Evolutionary conservation across 2,888 invertebrate species (phyloP).

Genomic region (Chrysina gloriosa): DNA sequence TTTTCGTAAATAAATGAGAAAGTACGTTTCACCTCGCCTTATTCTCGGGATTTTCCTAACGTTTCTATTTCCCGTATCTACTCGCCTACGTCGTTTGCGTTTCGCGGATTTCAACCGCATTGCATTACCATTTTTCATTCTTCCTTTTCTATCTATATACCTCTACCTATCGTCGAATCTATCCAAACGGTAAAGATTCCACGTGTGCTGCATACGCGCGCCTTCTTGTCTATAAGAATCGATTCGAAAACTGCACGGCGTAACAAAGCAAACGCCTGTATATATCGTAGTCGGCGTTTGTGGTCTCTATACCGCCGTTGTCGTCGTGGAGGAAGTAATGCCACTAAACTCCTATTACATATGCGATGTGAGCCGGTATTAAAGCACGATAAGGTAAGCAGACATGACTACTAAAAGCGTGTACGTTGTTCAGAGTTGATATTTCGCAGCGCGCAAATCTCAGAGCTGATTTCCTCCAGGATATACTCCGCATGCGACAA

Average conservation of each 20-base stretch:
- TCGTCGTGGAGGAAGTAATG: constrained; percentile 1
- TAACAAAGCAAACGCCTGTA: background rate
- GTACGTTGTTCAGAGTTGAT: background rate
- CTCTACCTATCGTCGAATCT: background rate
- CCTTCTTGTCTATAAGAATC: background rate
- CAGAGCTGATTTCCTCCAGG: background rate
- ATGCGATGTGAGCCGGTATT: constrained; percentile 12
- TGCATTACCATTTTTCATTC: too few species aligned
- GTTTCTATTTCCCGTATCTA: too few species aligned
- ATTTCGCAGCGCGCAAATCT: background rate
- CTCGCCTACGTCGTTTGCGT: too few species aligned
- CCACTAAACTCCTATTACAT: constrained; percentile 10
- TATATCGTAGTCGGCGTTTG: constrained; percentile 6
- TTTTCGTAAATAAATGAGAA: too few species aligned
- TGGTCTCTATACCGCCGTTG: background rate
- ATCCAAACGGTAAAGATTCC: background rate
- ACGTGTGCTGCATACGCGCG: background rate
- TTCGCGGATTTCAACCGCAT: too few species aligned
- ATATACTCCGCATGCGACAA: too few species aligned
- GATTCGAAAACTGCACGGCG: background rate
- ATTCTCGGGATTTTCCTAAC: too few species aligned
- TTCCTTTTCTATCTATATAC: background rate
- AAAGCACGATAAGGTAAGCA: constrained; percentile 1
- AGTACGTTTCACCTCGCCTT: too few species aligned
- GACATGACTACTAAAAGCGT: background rate